Base-by-base conservation (phyloP, 2,888 invertebrate genomes). In the Parelbella ahira region DNA sequence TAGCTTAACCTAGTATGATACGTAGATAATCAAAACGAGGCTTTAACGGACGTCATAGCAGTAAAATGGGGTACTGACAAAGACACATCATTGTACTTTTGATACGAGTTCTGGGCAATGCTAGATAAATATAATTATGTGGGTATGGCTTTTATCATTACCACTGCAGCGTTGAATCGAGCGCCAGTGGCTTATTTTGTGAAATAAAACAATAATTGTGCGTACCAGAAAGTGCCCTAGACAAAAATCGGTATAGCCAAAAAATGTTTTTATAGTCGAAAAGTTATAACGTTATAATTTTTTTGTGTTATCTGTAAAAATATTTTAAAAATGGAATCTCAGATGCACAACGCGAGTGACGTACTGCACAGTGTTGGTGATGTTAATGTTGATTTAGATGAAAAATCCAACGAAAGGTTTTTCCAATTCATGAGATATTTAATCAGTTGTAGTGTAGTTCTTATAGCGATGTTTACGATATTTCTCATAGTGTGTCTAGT, bases 11-110 rank as follows among this genome's bases (percentile, higher is more conserved):
- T n/a, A 33, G 30, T 32, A 25, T 39, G 12, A 39, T 27, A 33
- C 10, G 15, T 10, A 45, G 36, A 37, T 43, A 42, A 47, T 21
- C 11, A 20, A 32, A 44, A 46, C 34, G 23, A 45, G 46, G 49
- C 21, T 43, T 2, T 7, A 20, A 46, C 11, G 1, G 24, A 48
- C 50, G 46, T 50, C 46, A 50, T 19, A 11, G 13, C 8, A 4
- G 19, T 38, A 21, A 33, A 32, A 33, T n/a, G n/a, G n/a, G n/a
- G n/a, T n/a, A n/a, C n/a, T n/a, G n/a, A n/a, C n/a, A n/a, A n/a
- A n/a, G n/a, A n/a, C n/a, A n/a, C n/a, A n/a, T n/a, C 18, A 9
- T 21, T 21, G 18, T 28, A 9, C 12, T 18, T 6, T 9, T 37
- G 37, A 37, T 37, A 29, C 15, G 28, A 15, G 18, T 24, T 19